Percentiles rank a stretch among this genome's conserved stretches.
These are phyloP conservation scores for Condylostylus longicornis DNA, from an alignment of 1,140 invertebrate species.

Conservation along the genomic window DNA sequence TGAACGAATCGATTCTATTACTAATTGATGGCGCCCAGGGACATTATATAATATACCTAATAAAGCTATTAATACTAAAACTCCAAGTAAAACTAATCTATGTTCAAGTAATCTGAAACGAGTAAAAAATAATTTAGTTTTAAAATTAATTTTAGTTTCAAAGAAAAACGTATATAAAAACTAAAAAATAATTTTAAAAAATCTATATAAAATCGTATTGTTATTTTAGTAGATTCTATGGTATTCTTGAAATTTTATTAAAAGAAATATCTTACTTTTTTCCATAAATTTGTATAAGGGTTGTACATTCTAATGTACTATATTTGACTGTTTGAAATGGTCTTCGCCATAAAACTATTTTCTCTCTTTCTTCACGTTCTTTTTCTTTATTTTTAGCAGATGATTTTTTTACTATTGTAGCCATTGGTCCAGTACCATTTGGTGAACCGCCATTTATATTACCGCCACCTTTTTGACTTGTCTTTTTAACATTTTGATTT, in stretches of 20 bases:
- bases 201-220: no score
- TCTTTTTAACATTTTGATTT: constrained; percentile 19
- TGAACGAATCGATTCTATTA: constrained; percentile 31
- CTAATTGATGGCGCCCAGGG: constrained; percentile 34
- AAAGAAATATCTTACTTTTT: constrained; percentile 29
- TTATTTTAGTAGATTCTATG: no score
- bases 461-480: constrained; percentile 2
- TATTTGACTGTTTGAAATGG: constrained; percentile 73
- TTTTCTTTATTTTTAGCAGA: constrained; percentile 22
- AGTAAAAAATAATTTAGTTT: constrained; percentile 7
- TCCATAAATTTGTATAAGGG: constrained; percentile 42
- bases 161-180: no score
- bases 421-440: not conserved
- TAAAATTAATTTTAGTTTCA: not conserved
- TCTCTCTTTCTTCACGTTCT: constrained; percentile 38
- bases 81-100: constrained; percentile 32
- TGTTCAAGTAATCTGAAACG: constrained; percentile 37
- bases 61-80: constrained; percentile 30
- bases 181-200: no score
- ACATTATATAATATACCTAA: constrained; percentile 32
- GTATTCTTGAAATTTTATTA: not conserved
- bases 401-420: constrained; percentile 8
- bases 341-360: constrained; percentile 72
- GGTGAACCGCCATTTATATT: constrained; percentile 1
- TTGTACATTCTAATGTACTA: constrained; percentile 59